Conservation (phyloP, 2,888 invertebrate genomes). For the Eledona agricola region DNA sequence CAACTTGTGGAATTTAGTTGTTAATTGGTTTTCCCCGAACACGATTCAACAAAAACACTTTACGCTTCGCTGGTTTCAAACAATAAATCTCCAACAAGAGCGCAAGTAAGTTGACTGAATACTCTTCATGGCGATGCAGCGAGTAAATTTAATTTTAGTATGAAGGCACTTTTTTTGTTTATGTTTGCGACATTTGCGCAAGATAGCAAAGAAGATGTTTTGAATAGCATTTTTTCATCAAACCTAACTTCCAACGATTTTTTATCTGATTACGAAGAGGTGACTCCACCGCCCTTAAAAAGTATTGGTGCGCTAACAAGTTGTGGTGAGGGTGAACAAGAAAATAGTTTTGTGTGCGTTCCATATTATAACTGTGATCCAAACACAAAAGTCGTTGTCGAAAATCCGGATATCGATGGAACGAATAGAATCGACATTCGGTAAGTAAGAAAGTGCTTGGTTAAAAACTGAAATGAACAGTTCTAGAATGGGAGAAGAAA, state of each 20-base stretch:
- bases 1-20: slow-evolving; percentile 3
- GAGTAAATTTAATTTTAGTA: slow-evolving; percentile 3
- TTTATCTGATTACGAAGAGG: slow-evolving; percentile 46
- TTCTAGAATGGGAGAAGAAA: slow-evolving; percentile 22
- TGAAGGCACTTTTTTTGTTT: slow-evolving; percentile 3
- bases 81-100: no score
- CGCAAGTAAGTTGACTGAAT: no score
- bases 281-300: slow-evolving; percentile 42
- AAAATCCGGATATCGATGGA: slow-evolving; percentile 65
- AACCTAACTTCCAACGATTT: slow-evolving; percentile 32
- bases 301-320: slow-evolving; percentile 43
- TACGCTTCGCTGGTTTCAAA: slow-evolving; percentile 8
- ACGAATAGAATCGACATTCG: slow-evolving; percentile 77
- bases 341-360: slow-evolving; percentile 73
- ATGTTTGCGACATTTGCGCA: slow-evolving; percentile 12
- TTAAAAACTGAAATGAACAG: not conserved
- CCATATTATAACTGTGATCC: slow-evolving; percentile 79
- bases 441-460: slow-evolving; percentile 53
- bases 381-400: slow-evolving; percentile 64
- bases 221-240: slow-evolving; percentile 16
- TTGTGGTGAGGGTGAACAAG: slow-evolving; percentile 54
- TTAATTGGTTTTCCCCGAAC: slow-evolving; percentile 14
- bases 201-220: slow-evolving; percentile 16
- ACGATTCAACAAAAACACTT: slow-evolving; percentile 3
- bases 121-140: not conserved